Base-by-base conservation (phyloP, 2,113 vertebrate species). In the Callionymus lyra region DNA sequence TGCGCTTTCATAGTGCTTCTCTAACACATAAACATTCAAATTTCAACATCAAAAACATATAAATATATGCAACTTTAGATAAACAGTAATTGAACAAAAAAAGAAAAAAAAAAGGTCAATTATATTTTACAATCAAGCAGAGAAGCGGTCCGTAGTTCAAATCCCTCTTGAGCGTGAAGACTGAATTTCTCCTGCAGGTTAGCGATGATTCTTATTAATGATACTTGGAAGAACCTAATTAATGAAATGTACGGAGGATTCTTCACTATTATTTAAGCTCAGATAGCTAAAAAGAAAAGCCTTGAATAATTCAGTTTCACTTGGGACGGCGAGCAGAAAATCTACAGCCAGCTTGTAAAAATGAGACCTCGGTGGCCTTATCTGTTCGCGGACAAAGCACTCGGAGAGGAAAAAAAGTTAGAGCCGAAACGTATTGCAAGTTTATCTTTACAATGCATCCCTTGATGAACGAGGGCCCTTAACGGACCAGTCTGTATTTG, bases 401-500 rank as follows among this genome's bases (percentile, higher is more conserved):
- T 36, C 34, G 39, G 21, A 27, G 21, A 41, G 47, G 32, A 49
- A 53, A 49, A 53, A 50, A 41, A 42, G 10, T 54, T 18, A 42
- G 47, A 59, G 38, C 48, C 16, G 46, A 52, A 47, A 53, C 68
- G 63, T 72, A 68, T 69, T 70, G 51, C 44, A 43, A 68, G 50
- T 53, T 42, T 69, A 59, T 63, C 48, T 52, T 49, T 61, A 32
- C 48, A 38, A 41, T 44, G 44, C 53, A 58, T 59, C 63, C 63
- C 57, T 50, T 48, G 36, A 34, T 52, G 49, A 36, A 44, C 41
- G 44, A 16, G 31, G n/a, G 48, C 52, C 73, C 53, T 55, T n/a
- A 50, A 68, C 72, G 72, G 52, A 70, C 45, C 57, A 58, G 19
- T 54, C 56, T 57, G 48, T 65, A 54, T 70, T 72, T 72, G 39